A percentile compares a stretch with the other conserved stretches of the same genome.
phyloP scores from a whole-genome alignment of 1,140 invertebrate species.

The Temnothorax curvispinosus region DNA sequence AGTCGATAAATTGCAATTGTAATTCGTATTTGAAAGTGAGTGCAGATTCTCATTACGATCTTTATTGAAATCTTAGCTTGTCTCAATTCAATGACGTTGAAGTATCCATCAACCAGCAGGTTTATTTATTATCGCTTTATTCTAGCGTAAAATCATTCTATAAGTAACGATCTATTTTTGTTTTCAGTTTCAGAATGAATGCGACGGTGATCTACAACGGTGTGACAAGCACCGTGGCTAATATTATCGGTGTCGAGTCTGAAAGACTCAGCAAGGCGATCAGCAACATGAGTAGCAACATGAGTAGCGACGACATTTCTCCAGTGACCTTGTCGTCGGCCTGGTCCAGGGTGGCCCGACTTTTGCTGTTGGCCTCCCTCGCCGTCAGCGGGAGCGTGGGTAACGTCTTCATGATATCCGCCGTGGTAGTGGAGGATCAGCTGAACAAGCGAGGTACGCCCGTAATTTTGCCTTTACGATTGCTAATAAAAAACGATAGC shows the following conservation, averaged over 20 bases:
- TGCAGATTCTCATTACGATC: neutral
- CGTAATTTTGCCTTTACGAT: neutral
- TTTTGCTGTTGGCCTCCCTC: conserved; percentile 89
- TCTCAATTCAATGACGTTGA: neutral
- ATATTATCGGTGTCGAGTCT: conserved; percentile 70
- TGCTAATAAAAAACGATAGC: conserved; percentile 20
- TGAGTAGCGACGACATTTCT: conserved; percentile 81
- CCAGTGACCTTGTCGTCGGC: conserved; percentile 89
- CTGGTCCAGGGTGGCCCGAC: conserved; percentile 89
- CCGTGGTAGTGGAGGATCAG: conserved; percentile 91
- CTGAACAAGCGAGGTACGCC: conserved; percentile 89
- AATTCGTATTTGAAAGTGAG: neutral
- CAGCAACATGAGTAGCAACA: conserved; percentile 13
- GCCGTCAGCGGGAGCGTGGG: conserved; percentile 90
- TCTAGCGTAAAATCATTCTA: neutral
- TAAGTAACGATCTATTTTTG: neutral
- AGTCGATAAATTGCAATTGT: neutral
- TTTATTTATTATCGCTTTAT: neutral
- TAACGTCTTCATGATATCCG: conserved; percentile 92
- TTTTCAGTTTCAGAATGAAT: conserved; percentile 71
- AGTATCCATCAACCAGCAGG: neutral
- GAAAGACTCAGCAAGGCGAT: conserved; percentile 73
- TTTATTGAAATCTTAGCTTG: neutral
- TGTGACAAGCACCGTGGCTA: conserved; percentile 74
- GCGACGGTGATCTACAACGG: conserved; percentile 56